Evolutionary conservation across 1,140 invertebrate genomes (phyloP), one percentile per base, ranked within the genome.

Genomic region (Ooceraea biroi): DNA sequence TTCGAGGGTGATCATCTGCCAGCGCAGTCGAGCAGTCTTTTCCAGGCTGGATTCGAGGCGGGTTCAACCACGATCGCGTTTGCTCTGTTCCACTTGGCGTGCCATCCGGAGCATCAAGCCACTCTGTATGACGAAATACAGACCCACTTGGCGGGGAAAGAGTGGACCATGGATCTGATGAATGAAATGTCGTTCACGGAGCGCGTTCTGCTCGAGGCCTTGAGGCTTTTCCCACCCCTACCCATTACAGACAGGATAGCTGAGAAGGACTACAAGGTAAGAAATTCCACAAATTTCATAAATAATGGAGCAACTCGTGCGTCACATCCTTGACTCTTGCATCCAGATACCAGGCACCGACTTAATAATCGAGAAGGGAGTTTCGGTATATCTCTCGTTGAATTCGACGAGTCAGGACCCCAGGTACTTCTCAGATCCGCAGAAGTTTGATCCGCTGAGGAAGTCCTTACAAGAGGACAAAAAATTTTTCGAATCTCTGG

Each of bases 61-160:
- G 95, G 94, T 0, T 93, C 95, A 11, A 94, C 92, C 3, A 85
- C 95, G 0, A 92, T 96, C 11, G 89, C 94, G 3, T 95, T 94
- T 80, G 69, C 91, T 10, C 76, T 94, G 3, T 95, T 94, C 72
- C 89, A 93, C 50, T 90, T 96, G 41, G 95, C 91, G 0, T 68
- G 82, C 57, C 50, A 93, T 76, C 87, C 86, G 8, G 88, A 91
- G 17, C 83, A 85, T 57, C 84, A 92, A 73, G 83, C 95, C 19
- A 94, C 92, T 84, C 58, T 97, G 0, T 94, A 95, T 50, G 87
- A 95, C 69, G 96, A 97, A 93, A 95, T 97, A n/a, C 92, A 95
- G 22, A 77, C 84, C 87, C 14, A 87, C 91, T 0, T 91, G 14
- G 73, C 36, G 0, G 65, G 57, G 3, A 71, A 90, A 52, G 86